phyloP scores from a whole-genome alignment of 2,888 invertebrate species.

The Machimus rusticus region DNA sequence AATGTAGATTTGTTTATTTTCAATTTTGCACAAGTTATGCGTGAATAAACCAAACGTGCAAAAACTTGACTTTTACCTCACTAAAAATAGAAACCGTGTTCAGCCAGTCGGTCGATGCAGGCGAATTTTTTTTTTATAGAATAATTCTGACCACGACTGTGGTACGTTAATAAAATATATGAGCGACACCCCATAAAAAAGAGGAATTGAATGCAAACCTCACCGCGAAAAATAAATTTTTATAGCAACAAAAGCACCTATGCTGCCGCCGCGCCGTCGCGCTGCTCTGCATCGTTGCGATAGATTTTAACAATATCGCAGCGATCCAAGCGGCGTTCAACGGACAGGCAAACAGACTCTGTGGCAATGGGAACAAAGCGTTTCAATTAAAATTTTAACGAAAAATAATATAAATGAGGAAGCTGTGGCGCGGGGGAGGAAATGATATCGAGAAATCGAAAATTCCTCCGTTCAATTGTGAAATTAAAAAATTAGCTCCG shows the following conservation, averaged over 20 bases:
- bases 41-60: neutral
- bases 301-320: neutral
- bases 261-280: neutral
- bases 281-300: neutral
- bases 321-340: neutral
- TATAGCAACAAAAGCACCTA: neutral
- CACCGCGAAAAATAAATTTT: neutral
- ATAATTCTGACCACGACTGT: neutral
- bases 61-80: neutral
- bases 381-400: neutral
- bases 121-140: neutral
- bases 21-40: neutral
- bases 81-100: neutral
- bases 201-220: neutral
- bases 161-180: neutral
- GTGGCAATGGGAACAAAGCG: neutral
- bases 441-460: neutral
- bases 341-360: neutral
- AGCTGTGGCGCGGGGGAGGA: neutral
- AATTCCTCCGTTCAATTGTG: neutral
- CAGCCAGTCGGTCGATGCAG: neutral
- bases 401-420: neutral
- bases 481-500: neutral
- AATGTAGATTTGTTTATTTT: neutral
- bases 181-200: neutral